Conservation (phyloP, 2,113 vertebrate genomes). For the Scytalopus superciliaris region DNA sequence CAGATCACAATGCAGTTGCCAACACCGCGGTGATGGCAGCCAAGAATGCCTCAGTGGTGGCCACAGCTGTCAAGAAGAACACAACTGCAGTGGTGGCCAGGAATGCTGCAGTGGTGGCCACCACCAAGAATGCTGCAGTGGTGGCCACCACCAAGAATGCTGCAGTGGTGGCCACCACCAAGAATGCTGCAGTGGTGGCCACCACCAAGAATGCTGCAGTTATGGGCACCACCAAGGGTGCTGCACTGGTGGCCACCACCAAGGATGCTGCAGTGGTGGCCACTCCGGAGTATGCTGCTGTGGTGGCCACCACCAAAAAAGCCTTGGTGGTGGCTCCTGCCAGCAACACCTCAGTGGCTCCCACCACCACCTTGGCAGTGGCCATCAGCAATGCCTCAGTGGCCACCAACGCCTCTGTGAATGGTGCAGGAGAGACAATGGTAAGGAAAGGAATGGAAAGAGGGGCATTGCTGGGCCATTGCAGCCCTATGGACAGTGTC, state of each 20-base stretch:
- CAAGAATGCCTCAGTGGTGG: too few species aligned
- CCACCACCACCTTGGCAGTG: background rate
- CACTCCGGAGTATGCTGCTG: too few species aligned
- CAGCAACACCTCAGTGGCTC: background rate
- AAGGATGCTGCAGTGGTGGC: too few species aligned
- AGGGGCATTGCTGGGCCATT: accelerated
- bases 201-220: background rate
- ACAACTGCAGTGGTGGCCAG: background rate
- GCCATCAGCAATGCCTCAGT: background rate
- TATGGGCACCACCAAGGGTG: background rate
- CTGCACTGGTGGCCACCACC: too few species aligned
- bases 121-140: too few species aligned
- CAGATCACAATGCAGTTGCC: background rate
- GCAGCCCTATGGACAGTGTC: accelerated
- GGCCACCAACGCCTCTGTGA: background rate
- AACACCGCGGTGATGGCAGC: background rate
- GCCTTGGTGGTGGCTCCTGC: background rate
- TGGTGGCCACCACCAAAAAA: accelerated
- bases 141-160: background rate
- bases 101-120: too few species aligned
- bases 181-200: background rate
- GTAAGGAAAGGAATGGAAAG: background rate
- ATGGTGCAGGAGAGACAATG: background rate
- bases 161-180: background rate
- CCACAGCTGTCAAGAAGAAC: too few species aligned